These are phyloP conservation scores for Urophycis tenuis DNA, from an alignment of 2,797 vertebrate species.

Conservation along the genomic window DNA sequence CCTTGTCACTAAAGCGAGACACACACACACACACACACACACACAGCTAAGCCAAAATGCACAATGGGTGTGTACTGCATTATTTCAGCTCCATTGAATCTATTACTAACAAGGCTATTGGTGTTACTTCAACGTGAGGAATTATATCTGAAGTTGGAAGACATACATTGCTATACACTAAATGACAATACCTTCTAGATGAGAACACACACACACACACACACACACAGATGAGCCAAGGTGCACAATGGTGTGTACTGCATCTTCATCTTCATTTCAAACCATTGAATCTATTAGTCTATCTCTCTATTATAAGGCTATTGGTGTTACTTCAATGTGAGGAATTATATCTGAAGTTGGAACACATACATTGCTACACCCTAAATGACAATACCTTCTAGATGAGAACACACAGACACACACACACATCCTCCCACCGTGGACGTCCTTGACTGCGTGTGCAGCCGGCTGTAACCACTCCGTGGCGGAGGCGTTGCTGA, in stretches of 20 bases:
- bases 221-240: too few relatives aligned
- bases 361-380: too few relatives aligned
- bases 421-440: not conserved
- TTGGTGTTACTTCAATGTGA: too few relatives aligned
- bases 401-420: too few relatives aligned
- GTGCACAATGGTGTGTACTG: too few relatives aligned
- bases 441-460: slow-evolving; percentile 51
- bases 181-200: not conserved
- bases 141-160: not conserved
- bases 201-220: too few relatives aligned
- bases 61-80: not conserved
- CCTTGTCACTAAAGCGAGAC: slow-evolving; percentile 62
- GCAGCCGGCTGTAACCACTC: slow-evolving; percentile 96
- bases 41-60: not conserved
- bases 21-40: too few relatives aligned
- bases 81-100: not conserved
- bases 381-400: too few relatives aligned
- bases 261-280: too few relatives aligned
- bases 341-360: too few relatives aligned
- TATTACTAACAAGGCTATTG: not conserved
- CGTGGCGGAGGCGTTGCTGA: slow-evolving; percentile 90
- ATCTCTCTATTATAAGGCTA: too few relatives aligned
- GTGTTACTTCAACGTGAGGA: not conserved
- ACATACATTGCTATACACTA: not conserved
- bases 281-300: too few relatives aligned